These are phyloP conservation scores for Pandemis heparana DNA, from an alignment of 2,888 invertebrate species.

Conservation along the genomic window DNA sequence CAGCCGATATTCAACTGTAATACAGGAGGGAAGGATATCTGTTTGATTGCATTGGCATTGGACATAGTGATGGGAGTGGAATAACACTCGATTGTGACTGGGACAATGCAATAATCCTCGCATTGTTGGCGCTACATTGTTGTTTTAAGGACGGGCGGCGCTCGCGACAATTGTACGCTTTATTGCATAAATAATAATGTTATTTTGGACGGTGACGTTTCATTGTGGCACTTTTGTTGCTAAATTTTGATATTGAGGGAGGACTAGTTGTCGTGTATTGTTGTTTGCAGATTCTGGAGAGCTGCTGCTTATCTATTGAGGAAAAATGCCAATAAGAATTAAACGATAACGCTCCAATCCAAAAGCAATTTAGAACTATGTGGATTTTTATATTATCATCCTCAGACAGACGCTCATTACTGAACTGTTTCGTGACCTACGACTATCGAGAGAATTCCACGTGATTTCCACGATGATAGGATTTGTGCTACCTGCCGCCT, in stretches of 20 bases:
- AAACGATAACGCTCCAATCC: not conserved
- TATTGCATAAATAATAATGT: conserved; percentile 86
- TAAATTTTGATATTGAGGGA: conserved; percentile 59
- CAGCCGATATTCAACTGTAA: conserved; percentile 51
- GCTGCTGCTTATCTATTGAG: not conserved
- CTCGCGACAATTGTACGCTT: conserved; percentile 82
- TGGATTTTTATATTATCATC: no score
- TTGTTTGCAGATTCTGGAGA: not conserved
- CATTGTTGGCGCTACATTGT: conserved; percentile 85
- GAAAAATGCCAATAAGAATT: not conserved
- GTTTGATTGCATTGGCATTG: conserved; percentile 25
- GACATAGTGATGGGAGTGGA: conserved; percentile 67
- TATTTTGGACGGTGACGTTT: conserved; percentile 77
- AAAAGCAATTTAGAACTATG: no score
- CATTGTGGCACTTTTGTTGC: conserved; percentile 73
- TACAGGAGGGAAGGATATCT: conserved; percentile 28
- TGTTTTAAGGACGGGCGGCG: conserved; percentile 84
- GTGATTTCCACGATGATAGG: no score
- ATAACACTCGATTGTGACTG: conserved; percentile 78
- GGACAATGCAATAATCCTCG: conserved; percentile 86
- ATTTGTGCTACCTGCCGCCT: no score
- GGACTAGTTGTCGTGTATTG: conserved; percentile 29
- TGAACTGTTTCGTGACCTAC: no score
- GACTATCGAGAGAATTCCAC: no score
- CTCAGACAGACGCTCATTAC: no score